Conservation (phyloP, 2,113 vertebrate genomes). For the Myodes glareolus region DNA sequence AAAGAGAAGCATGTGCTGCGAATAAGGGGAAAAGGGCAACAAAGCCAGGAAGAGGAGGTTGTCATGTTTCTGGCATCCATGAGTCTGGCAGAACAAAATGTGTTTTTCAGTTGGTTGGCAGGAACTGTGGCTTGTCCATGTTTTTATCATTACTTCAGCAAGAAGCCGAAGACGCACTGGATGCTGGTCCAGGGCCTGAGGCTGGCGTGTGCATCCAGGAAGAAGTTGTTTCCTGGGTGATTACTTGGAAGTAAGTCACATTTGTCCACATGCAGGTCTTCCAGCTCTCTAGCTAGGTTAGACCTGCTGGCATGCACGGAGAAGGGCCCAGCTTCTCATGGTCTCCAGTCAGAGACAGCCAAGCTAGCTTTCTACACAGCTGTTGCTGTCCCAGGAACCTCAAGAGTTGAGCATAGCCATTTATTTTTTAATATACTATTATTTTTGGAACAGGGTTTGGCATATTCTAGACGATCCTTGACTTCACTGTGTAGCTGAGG, state of each 20-base stretch:
- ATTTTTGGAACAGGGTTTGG: not conserved
- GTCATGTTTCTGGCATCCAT: not conserved
- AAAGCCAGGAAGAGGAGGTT: not conserved
- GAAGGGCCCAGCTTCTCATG: not conserved
- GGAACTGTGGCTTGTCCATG: not conserved
- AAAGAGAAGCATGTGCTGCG: not conserved
- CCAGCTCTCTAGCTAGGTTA: rapidly evolving
- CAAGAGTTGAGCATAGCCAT: not conserved
- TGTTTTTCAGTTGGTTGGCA: constrained; percentile 7
- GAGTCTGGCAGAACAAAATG: constrained; percentile 55
- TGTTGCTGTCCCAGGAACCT: not conserved
- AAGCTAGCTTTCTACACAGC: rapidly evolving
- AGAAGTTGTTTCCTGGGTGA: not conserved
- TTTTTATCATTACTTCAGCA: not conserved
- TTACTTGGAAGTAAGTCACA: rapidly evolving
- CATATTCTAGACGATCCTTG: not conserved
- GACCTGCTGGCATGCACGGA: rapidly evolving
- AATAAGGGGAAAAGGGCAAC: not conserved
- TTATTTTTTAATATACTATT: not conserved
- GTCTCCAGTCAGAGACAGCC: rapidly evolving
- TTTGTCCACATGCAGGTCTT: not conserved
- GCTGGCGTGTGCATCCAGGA: not conserved
- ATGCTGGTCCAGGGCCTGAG: not conserved
- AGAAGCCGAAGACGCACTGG: not conserved
- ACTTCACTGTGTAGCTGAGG: not conserved